A percentile compares a stretch with the other conserved stretches of the same genome.
phyloP scores from a whole-genome alignment of 2,888 invertebrate genomes.

The Euclidia mi region DNA sequence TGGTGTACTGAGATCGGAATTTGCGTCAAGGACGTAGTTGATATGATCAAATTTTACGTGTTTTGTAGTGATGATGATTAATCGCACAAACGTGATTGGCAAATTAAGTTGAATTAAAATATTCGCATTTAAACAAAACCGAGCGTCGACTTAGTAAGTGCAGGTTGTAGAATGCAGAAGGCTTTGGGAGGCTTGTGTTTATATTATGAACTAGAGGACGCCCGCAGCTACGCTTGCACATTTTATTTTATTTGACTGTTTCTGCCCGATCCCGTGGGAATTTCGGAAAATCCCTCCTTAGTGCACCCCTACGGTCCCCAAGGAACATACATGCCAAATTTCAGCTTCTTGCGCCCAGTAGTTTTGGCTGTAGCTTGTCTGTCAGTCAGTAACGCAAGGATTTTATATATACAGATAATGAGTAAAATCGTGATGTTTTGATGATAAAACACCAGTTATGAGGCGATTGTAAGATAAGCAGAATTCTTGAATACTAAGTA shows the following conservation, averaged over 20 bases:
- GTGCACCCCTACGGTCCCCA: too few relatives aligned
- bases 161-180: too few relatives aligned
- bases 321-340: too few relatives aligned
- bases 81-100: slow-evolving; percentile 32
- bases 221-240: too few relatives aligned
- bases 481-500: slow-evolving; percentile 43
- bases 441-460: slow-evolving; percentile 28
- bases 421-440: slow-evolving; percentile 41
- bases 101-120: slow-evolving; percentile 23
- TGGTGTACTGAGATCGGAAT: slow-evolving; percentile 22
- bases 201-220: too few relatives aligned
- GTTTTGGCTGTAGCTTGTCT: too few relatives aligned
- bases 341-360: too few relatives aligned
- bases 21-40: slow-evolving; percentile 29
- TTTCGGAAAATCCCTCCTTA: too few relatives aligned
- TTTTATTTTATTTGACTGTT: too few relatives aligned
- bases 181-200: too few relatives aligned
- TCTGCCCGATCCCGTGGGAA: too few relatives aligned
- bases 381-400: slow-evolving; percentile 12
- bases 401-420: too few relatives aligned
- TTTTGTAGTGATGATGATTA: slow-evolving; percentile 31
- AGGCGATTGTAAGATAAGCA: slow-evolving; percentile 34
- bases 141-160: slow-evolving; percentile 27
- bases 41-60: slow-evolving; percentile 29
- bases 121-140: slow-evolving; percentile 16